These are phyloP conservation scores for Cynaeus angustus DNA, from an alignment of 2,888 invertebrate species.

Conservation along the genomic window DNA sequence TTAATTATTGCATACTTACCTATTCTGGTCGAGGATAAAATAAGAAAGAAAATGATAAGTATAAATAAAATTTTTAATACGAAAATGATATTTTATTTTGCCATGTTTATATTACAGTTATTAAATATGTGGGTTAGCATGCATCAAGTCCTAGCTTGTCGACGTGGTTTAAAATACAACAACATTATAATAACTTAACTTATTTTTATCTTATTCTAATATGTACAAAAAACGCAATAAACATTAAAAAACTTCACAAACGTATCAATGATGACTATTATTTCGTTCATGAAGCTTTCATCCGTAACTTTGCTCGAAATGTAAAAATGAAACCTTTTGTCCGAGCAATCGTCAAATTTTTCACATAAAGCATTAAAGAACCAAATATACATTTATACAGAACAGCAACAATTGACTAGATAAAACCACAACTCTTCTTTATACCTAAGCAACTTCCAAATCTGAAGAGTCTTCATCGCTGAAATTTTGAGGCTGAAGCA, in stretches of 20 bases:
- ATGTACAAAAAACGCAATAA: slow-evolving; percentile 39
- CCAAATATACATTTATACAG: slow-evolving; percentile 55
- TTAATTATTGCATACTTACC: too few relatives aligned
- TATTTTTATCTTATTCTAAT: slow-evolving; percentile 35
- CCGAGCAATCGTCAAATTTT: slow-evolving; percentile 6
- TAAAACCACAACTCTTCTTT: slow-evolving; percentile 33
- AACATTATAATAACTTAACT: slow-evolving; percentile 37
- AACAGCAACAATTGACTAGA: slow-evolving; percentile 60
- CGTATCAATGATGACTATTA: too few relatives aligned
- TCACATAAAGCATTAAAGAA: slow-evolving; percentile 41
- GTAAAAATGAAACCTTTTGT: slow-evolving; percentile 1
- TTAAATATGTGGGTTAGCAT: slow-evolving; percentile 39
- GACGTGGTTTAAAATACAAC: slow-evolving; percentile 37
- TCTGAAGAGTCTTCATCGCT: slow-evolving; percentile 87
- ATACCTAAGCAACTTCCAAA: slow-evolving; percentile 84
- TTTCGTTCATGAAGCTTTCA: too few relatives aligned
- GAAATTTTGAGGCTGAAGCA: slow-evolving; percentile 69
- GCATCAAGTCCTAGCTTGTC: slow-evolving; percentile 30
- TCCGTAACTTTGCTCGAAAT: not conserved
- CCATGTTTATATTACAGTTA: slow-evolving; percentile 38
- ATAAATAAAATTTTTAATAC: not conserved
- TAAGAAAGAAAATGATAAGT: too few relatives aligned
- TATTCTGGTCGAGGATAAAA: too few relatives aligned
- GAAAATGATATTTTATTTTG: slow-evolving; percentile 44
- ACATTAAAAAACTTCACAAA: not conserved